phyloP scores from a whole-genome alignment of 2,888 invertebrate genomes.

The Selenia dentaria region DNA sequence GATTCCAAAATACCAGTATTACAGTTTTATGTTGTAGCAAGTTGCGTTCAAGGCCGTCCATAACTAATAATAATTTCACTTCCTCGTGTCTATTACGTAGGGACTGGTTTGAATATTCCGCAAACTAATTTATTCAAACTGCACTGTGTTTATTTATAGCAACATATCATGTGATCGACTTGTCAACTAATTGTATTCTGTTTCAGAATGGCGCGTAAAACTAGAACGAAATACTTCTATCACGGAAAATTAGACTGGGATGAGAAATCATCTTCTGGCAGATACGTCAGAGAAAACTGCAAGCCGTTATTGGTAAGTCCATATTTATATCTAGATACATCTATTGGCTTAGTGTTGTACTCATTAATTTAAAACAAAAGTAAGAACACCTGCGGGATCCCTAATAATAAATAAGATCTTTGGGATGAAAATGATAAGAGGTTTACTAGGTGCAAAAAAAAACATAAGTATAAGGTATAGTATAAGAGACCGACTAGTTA shows the following conservation, averaged over 20 bases:
- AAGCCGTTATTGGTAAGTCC: conserved; percentile 95
- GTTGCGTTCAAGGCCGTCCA: conserved; percentile 4
- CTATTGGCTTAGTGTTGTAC: too few relatives aligned
- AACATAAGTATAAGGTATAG: too few relatives aligned
- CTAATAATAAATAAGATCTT: too few relatives aligned
- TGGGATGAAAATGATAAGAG: too few relatives aligned
- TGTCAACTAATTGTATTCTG: not conserved
- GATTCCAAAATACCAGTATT: not conserved
- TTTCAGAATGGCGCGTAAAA: conserved; percentile 93
- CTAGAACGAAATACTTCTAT: conserved; percentile 99
- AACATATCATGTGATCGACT: not conserved
- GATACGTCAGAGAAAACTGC: conserved; percentile 99
- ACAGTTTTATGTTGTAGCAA: conserved; percentile 1
- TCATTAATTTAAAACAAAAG: too few relatives aligned
- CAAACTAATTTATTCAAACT: conserved; percentile 5
- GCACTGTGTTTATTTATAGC: not conserved
- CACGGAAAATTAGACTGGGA: conserved; percentile 99
- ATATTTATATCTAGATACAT: too few relatives aligned
- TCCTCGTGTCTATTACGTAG: conserved; percentile 9
- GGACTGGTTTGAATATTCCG: not conserved
- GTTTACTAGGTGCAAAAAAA: too few relatives aligned
- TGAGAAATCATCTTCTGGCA: conserved; percentile 97
- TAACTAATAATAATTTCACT: conserved; percentile 21
- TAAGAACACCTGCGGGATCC: too few relatives aligned
- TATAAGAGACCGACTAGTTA: too few relatives aligned